Percentiles rank a stretch among this genome's conserved stretches.
Evolutionary conservation across 2,113 vertebrate genomes (phyloP).

Genomic region (Tamias sibiricus): DNA sequence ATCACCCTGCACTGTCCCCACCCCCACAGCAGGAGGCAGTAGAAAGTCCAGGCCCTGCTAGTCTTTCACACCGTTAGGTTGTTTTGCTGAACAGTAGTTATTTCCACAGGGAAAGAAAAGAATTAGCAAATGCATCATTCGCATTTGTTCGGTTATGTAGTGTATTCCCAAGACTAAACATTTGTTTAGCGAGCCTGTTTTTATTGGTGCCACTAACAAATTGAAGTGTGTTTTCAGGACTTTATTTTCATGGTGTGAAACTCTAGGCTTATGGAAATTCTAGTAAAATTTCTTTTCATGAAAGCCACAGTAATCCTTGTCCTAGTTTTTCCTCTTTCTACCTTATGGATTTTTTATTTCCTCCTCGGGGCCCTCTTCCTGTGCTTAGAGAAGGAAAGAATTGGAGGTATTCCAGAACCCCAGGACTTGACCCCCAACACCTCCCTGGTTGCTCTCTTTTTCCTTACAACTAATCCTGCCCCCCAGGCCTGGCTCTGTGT

Average conservation of each 20-base stretch:
- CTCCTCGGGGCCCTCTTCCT: not conserved
- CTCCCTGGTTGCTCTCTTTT: not conserved
- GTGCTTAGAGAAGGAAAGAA: not conserved
- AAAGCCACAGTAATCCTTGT: not conserved
- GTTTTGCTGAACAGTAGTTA: not conserved
- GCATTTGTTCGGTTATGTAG: not conserved
- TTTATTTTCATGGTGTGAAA: not conserved
- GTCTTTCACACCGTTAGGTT: not conserved
- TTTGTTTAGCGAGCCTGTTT: not conserved
- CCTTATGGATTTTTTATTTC: not conserved
- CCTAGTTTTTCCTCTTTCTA: not conserved
- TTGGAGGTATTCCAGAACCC: not conserved
- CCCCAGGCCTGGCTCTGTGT: not conserved
- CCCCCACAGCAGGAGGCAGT: not conserved
- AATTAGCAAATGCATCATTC: not conserved
- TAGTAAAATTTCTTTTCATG: not conserved
- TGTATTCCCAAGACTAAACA: not conserved
- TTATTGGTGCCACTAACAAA: not conserved
- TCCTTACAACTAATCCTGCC: not conserved
- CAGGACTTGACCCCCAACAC: not conserved
- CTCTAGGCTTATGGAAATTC: not conserved
- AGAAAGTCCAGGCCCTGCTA: not conserved
- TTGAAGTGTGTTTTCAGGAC: not conserved
- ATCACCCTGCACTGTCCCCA: fast-evolving
- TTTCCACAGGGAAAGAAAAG: slow-evolving; percentile 13